Conservation (phyloP, 1,140 invertebrate species). For the Eriosoma lanigerum region DNA sequence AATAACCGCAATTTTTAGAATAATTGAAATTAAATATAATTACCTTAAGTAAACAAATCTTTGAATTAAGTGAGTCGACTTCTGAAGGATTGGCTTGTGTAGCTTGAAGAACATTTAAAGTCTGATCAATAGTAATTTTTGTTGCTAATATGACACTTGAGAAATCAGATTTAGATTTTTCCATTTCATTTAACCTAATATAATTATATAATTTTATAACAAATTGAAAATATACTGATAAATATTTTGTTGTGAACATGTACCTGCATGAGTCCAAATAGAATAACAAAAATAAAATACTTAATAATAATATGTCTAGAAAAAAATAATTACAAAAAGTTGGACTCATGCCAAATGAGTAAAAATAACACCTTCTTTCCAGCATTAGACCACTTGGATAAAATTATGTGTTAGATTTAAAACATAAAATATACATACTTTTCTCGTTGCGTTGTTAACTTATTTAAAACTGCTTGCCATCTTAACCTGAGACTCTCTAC, state of each 20-base stretch:
- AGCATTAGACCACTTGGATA: conserved; percentile 13
- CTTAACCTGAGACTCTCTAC: conserved; percentile 41
- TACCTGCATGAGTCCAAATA: conserved; percentile 10
- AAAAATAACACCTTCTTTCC: conserved; percentile 40
- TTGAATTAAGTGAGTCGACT: conserved; percentile 65
- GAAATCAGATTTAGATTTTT: conserved; percentile 47
- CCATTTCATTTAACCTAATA: conserved; percentile 47
- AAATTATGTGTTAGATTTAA: conserved; percentile 42
- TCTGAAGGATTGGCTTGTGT: conserved; percentile 69
- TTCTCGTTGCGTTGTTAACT: conserved; percentile 43
- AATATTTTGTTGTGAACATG: conserved; percentile 23
- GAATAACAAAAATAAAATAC: conserved; percentile 30
- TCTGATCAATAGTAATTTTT: conserved; percentile 57
- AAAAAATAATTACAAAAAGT: conserved; percentile 37
- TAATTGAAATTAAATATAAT: no score
- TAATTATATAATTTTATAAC: background rate
- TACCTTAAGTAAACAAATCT: conserved; percentile 69
- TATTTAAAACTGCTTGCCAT: conserved; percentile 50
- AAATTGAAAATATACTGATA: background rate
- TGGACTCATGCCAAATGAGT: conserved; percentile 30
- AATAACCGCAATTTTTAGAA: no score
- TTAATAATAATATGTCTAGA: conserved; percentile 6
- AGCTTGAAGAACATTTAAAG: conserved; percentile 62
- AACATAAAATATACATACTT: conserved; percentile 38
- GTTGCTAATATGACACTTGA: conserved; percentile 31